phyloP scores from a whole-genome alignment of 2,113 vertebrate genomes.

The Periophthalmus modestus region DNA sequence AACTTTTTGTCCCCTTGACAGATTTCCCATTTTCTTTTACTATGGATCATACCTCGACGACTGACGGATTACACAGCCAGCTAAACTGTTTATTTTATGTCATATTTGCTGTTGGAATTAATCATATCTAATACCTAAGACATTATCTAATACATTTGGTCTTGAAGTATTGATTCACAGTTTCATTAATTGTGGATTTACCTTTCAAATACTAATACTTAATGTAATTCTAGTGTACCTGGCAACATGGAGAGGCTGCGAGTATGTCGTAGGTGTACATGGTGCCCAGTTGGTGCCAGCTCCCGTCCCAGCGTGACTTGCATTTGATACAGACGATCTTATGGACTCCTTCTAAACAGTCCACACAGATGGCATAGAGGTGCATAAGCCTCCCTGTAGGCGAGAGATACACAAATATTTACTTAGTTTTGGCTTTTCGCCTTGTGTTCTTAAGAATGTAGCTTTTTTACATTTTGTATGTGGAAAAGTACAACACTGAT shows the following conservation, averaged over 20 bases:
- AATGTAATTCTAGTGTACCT: conserved; percentile 75
- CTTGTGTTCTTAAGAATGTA: neutral
- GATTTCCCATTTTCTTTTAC: too few relatives aligned
- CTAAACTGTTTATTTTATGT: too few relatives aligned
- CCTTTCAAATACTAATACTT: neutral
- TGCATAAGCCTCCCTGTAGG: conserved; percentile 97
- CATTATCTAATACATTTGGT: too few relatives aligned
- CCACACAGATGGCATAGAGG: conserved; percentile 96
- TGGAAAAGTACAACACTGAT: too few relatives aligned
- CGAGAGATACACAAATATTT: neutral
- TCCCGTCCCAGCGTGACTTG: conserved; percentile 98
- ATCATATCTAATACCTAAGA: too few relatives aligned
- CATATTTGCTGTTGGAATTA: too few relatives aligned
- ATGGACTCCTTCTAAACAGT: conserved; percentile 98
- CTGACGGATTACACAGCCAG: too few relatives aligned
- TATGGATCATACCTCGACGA: too few relatives aligned
- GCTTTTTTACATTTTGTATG: too few relatives aligned
- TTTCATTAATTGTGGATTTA: neutral
- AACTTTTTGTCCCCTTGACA: too few relatives aligned
- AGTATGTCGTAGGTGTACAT: conserved; percentile 99
- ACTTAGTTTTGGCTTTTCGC: neutral
- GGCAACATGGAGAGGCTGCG: conserved; percentile 96
- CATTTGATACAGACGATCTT: conserved; percentile 99
- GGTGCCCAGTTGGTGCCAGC: conserved; percentile 98
- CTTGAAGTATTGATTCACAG: neutral